phyloP scores from a whole-genome alignment of 2,888 invertebrate genomes.

The Caenorhabditis becei region DNA sequence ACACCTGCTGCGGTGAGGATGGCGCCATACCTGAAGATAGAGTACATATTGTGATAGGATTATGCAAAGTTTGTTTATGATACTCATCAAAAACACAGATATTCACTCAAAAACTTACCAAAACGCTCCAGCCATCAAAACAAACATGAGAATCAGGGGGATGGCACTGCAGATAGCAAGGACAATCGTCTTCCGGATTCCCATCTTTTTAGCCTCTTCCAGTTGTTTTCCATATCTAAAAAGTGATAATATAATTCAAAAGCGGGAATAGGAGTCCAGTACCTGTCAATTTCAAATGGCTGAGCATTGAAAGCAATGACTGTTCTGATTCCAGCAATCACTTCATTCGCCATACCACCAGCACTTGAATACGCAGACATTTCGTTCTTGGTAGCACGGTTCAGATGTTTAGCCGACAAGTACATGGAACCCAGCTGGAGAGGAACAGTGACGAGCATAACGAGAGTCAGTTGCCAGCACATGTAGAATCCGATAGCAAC shows the following conservation, averaged over 20 bases:
- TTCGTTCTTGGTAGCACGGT: constrained; percentile 83
- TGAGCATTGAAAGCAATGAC: constrained; percentile 80
- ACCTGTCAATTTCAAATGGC: constrained; percentile 73
- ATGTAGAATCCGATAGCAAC: constrained; percentile 71
- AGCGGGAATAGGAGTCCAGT: not conserved
- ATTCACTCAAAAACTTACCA: constrained; percentile 72
- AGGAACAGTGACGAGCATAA: constrained; percentile 79
- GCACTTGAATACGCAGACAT: constrained; percentile 81
- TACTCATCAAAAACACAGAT: no score
- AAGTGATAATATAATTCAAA: no score
- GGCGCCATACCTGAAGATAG: constrained; percentile 68
- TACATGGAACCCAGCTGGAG: constrained; percentile 81
- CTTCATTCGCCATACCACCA: constrained; percentile 82
- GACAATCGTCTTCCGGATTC: constrained; percentile 79
- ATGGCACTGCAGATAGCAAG: constrained; percentile 69
- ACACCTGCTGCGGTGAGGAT: constrained; percentile 65
- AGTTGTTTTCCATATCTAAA: constrained; percentile 74
- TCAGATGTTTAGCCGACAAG: constrained; percentile 82
- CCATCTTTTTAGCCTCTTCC: constrained; percentile 79
- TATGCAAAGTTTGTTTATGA: constrained; percentile 12
- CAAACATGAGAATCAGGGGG: constrained; percentile 82
- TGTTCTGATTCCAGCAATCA: constrained; percentile 80
- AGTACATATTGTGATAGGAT: constrained; percentile 20
- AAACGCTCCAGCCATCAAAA: constrained; percentile 80
- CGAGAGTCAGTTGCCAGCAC: constrained; percentile 77